Base-by-base conservation (phyloP, 2,113 vertebrate species). In the Elaphurus davidianus region DNA sequence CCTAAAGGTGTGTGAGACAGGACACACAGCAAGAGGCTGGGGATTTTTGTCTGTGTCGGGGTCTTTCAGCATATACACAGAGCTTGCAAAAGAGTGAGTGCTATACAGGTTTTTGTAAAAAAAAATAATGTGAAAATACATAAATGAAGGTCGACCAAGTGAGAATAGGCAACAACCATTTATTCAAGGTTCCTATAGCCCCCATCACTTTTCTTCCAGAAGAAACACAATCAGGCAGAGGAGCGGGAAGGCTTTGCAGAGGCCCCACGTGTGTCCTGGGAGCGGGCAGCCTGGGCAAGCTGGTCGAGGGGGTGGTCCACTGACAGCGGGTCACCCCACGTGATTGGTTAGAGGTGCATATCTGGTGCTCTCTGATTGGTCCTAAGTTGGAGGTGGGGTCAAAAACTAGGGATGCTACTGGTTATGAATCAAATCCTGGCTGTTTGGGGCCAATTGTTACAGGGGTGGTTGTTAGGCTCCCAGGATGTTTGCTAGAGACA, bases 11-110 rank as follows among this genome's bases (percentile, higher is more conserved):
- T 0, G 3, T 30, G 9, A 2, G 67, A 3, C 16, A 19, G 25
- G 25, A 33, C 14, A 0, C 4, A 1, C 13, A 0, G 19, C 13
- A 7, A 16, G 4, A 17, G 27, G n/a, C 2, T 1, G 16, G 57
- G 74, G 47, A 3, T 23, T 10, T 50, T 7, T 21, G 50, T 7
- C 71, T 59, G 2, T 3, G 15, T 30, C 43, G 1, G 6, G 28
- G 8, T 15, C 52, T 91, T 71, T 27, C 57, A 1, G 71, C 28
- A 33, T 1, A 17, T 10, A 8, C 21, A 5, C 47, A 6, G 50
- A 15, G 23, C 15, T 67, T 8, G 33, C 57, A 3, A 21, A 3
- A 1, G 0, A 28, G 23, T n/a, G 17, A 81, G 36, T 10, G 59
- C 59, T 15, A 12, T 4, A 4, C 14, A 7, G 0, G n/a, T 15